A percentile compares a stretch with the other conserved stretches of the same genome.
Conservation (phyloP, 2,888 invertebrate genomes). For the Noctua fimbriata region DNA sequence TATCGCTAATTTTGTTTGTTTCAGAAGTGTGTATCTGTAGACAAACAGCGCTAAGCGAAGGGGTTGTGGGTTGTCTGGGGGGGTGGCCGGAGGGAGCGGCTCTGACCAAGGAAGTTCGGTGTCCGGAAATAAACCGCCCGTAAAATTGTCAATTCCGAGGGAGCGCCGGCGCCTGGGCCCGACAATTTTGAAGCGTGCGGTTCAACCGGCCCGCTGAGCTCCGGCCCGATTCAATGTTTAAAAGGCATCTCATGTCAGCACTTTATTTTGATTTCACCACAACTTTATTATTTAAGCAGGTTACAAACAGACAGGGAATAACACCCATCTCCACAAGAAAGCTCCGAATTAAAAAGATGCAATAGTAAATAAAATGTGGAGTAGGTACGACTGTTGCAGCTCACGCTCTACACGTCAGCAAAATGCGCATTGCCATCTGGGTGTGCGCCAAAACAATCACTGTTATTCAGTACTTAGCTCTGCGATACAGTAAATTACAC, state of each 20-base stretch:
- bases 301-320: slow-evolving; percentile 14
- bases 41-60: slow-evolving; percentile 77
- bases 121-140: slow-evolving; percentile 92
- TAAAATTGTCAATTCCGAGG: slow-evolving; percentile 93
- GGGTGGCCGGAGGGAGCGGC: slow-evolving; percentile 75
- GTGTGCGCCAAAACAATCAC: slow-evolving; percentile 88
- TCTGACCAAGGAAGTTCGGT: slow-evolving; percentile 88
- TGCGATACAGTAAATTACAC: slow-evolving; percentile 75
- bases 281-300: slow-evolving; percentile 48
- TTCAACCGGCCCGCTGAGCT: slow-evolving; percentile 69
- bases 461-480: slow-evolving; percentile 87
- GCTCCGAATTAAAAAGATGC: slow-evolving; percentile 55
- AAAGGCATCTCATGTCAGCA: slow-evolving; percentile 71
- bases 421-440: slow-evolving; percentile 87
- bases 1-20: slow-evolving; percentile 66
- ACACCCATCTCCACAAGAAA: slow-evolving; percentile 28
- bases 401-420: slow-evolving; percentile 80
- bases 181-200: slow-evolving; percentile 83
- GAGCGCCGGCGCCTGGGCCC: slow-evolving; percentile 82
- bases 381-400: slow-evolving; percentile 63
- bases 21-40: slow-evolving; percentile 72
- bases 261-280: slow-evolving; percentile 60
- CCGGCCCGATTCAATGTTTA: slow-evolving; percentile 70
- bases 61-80: slow-evolving; percentile 76
- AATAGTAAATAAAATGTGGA: slow-evolving; percentile 59